Conservation (phyloP, 2,113 vertebrate genomes). For the Marcusenius ussheri region DNA sequence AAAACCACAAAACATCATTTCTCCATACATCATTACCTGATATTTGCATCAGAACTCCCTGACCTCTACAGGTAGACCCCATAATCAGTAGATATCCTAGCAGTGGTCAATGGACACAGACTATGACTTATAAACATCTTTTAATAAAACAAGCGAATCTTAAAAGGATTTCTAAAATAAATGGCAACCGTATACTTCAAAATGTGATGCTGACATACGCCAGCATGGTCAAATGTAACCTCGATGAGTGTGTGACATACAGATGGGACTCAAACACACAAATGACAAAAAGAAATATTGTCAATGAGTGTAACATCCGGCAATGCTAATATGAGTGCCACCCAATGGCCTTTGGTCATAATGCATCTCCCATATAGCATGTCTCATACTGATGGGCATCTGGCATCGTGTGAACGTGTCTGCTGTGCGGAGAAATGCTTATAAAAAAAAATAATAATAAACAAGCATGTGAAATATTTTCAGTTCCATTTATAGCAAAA, state of each 20-base stretch:
- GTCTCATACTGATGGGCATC: not conserved
- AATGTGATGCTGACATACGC: not conserved
- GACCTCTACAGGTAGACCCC: not conserved
- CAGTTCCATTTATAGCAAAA: conserved; percentile 16
- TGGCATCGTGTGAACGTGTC: not conserved
- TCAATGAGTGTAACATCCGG: not conserved
- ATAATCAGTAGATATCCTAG: not conserved
- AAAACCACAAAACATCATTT: not conserved
- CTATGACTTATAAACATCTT: not conserved
- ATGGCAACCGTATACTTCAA: not conserved
- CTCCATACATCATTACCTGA: not conserved
- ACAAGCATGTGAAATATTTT: not conserved
- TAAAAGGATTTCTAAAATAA: not conserved
- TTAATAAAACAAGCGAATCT: not conserved
- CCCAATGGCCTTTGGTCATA: not conserved
- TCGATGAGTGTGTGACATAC: not conserved
- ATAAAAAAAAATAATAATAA: not conserved
- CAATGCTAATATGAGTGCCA: not conserved
- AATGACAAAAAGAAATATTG: not conserved
- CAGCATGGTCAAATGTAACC: not conserved
- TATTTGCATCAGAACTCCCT: not conserved
- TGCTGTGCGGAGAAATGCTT: not conserved
- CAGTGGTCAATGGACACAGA: not conserved
- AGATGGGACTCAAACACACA: not conserved
- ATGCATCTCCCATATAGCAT: not conserved